Evolutionary conservation across 37 sponge, comb jelly and placozoan species (phyloP).

Genomic region (Agelas oroides): DNA sequence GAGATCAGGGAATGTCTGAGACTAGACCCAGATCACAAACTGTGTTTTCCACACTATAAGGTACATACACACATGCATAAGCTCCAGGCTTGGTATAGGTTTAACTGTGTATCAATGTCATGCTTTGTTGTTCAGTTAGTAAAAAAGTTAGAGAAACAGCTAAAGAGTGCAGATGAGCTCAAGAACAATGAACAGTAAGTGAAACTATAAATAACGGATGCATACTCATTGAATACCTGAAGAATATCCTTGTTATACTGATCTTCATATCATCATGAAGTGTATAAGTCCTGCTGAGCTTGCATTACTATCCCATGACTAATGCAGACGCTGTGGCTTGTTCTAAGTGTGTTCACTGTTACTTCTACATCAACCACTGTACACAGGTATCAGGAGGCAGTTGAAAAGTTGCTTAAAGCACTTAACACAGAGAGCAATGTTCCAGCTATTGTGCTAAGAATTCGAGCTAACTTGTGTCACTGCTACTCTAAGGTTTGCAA

Average conservation of each 20-base stretch:
- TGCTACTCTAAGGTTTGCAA: slow-evolving; percentile 60
- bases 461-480: slow-evolving; percentile 66
- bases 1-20: slow-evolving; percentile 96
- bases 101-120: no score
- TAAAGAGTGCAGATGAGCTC: slow-evolving; percentile 63
- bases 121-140: slow-evolving; percentile 67
- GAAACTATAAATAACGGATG: no score
- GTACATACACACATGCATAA: slow-evolving; percentile 49
- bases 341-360: no score
- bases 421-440: slow-evolving; percentile 68
- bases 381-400: slow-evolving; percentile 78
- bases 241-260: no score
- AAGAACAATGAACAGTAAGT: slow-evolving; percentile 73
- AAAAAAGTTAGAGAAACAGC: slow-evolving; percentile 93
- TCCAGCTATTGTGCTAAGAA: slow-evolving; percentile 17
- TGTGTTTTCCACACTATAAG: slow-evolving; percentile 93
- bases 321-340: no score
- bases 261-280: no score
- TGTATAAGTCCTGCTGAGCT: no score
- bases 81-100: no score
- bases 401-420: slow-evolving; percentile 57
- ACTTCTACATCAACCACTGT: no score
- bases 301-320: no score
- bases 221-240: no score
- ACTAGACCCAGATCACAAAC: slow-evolving; percentile 93